Conservation (phyloP, 2,888 invertebrate species). For the Cantharis rustica region DNA sequence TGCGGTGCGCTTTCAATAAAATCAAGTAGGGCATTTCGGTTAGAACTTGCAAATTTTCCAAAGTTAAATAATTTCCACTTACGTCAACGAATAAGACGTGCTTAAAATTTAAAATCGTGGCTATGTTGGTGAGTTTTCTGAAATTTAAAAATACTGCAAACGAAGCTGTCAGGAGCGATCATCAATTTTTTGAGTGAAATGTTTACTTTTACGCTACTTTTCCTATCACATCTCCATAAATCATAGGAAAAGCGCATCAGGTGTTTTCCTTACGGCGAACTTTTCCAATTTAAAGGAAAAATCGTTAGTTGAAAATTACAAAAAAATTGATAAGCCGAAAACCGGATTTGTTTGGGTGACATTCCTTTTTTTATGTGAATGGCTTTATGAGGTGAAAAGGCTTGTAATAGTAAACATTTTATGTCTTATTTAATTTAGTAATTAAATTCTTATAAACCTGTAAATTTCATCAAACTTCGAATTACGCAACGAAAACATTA, state of each 20-base stretch:
- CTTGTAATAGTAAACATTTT: not conserved
- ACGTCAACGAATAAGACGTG: slow-evolving; percentile 64
- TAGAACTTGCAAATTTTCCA: slow-evolving; percentile 58
- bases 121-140: slow-evolving; percentile 60
- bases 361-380: not conserved
- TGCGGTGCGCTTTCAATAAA: slow-evolving; percentile 63
- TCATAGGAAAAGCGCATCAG: not conserved
- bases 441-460: not conserved
- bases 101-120: slow-evolving; percentile 58
- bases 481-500: not conserved
- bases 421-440: not conserved
- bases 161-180: not conserved
- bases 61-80: slow-evolving; percentile 60
- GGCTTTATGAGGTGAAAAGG: not conserved
- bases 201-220: not conserved
- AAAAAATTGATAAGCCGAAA: not conserved
- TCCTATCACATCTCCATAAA: not conserved
- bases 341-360: not conserved
- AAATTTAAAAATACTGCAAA: slow-evolving; percentile 7
- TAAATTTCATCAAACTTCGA: not conserved
- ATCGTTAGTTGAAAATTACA: not conserved
- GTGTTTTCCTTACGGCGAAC: not conserved
- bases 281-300: not conserved
- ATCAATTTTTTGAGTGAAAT: not conserved
- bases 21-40: slow-evolving; percentile 61